These are phyloP conservation scores for Colletes collaris DNA, from an alignment of 2,888 invertebrate species.

Conservation along the genomic window DNA sequence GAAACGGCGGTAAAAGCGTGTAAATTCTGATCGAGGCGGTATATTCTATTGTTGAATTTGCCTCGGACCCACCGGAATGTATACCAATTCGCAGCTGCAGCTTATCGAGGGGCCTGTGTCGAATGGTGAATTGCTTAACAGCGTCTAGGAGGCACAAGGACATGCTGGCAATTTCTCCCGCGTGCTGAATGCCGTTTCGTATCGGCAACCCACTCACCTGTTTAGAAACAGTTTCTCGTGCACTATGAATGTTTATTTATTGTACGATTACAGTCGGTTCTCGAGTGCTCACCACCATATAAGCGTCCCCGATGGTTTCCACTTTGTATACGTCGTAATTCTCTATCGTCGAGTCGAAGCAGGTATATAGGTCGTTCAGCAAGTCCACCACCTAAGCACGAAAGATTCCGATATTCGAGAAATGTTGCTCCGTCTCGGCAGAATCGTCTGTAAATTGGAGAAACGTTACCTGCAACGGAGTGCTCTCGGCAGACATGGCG, in stretches of 20 bases:
- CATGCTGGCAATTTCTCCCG: conserved; percentile 97
- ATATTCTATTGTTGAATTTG: conserved; percentile 2
- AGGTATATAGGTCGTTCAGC: conserved; percentile 96
- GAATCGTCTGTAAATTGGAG: no score
- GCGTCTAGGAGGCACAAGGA: conserved; percentile 93
- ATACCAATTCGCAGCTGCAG: conserved; percentile 95
- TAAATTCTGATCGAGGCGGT: neutral
- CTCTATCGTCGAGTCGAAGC: conserved; percentile 96
- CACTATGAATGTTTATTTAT: neutral
- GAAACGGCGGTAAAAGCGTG: conserved; percentile 23
- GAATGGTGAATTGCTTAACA: conserved; percentile 93
- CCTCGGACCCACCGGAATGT: conserved; percentile 88
- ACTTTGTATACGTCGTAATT: conserved; percentile 97
- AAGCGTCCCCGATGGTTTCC: conserved; percentile 95
- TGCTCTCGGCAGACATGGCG: conserved; percentile 95
- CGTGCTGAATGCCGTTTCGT: conserved; percentile 94
- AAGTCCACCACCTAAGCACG: conserved; percentile 93
- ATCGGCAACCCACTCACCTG: conserved; percentile 94
- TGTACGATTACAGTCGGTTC: neutral
- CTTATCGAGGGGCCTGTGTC: conserved; percentile 93
- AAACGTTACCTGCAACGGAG: conserved; percentile 89
- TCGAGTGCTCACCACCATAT: conserved; percentile 90
- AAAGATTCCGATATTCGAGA: conserved; percentile 16
- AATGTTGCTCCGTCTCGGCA: no score
- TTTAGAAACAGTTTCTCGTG: neutral